These are phyloP conservation scores for Lytechinus variegatus DNA, from an alignment of 35 echinoderm and acorn worm genomes.

Conservation along the genomic window DNA sequence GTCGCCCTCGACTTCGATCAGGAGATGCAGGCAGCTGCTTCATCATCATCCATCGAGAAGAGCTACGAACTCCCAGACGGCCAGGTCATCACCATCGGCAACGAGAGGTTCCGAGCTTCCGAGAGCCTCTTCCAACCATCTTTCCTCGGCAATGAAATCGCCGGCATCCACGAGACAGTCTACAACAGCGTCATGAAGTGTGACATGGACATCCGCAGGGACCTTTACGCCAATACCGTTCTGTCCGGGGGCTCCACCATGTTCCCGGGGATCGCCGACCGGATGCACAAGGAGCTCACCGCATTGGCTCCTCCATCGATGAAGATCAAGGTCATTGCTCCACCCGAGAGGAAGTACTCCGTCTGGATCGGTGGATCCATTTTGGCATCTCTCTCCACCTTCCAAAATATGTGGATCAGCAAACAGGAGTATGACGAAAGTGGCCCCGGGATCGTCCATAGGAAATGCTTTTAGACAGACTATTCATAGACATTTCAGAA, in stretches of 20 bases:
- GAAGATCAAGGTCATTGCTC: conserved; percentile 95
- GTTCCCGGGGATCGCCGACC: conserved; percentile 89
- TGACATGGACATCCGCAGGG: conserved; percentile 79
- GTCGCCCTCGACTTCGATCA: conserved; percentile 88
- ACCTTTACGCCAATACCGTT: conserved; percentile 86
- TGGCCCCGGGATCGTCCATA: conserved; percentile 87
- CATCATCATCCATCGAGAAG: conserved; percentile 81
- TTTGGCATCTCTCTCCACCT: conserved; percentile 85
- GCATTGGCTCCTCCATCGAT: conserved; percentile 77
- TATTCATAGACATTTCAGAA: not conserved
- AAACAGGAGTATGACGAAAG: conserved; percentile 94
- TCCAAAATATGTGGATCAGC: conserved; percentile 99
- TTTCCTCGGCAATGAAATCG: conserved; percentile 70
- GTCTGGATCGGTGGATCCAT: conserved; percentile 94
- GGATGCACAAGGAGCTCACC: conserved; percentile 89
- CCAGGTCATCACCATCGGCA: conserved; percentile 91
- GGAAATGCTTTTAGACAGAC: conserved; percentile 80
- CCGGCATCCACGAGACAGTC: conserved; percentile 86
- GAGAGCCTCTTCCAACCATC: conserved; percentile 74
- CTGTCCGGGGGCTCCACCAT: conserved; percentile 89
- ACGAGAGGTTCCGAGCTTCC: conserved; percentile 79
- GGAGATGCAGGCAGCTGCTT: conserved; percentile 82
- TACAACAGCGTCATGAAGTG: conserved; percentile 88
- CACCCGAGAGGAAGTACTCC: conserved; percentile 94
- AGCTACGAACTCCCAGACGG: conserved; percentile 92